Conservation (phyloP, 2,113 vertebrate genomes). For the Myodes glareolus region DNA sequence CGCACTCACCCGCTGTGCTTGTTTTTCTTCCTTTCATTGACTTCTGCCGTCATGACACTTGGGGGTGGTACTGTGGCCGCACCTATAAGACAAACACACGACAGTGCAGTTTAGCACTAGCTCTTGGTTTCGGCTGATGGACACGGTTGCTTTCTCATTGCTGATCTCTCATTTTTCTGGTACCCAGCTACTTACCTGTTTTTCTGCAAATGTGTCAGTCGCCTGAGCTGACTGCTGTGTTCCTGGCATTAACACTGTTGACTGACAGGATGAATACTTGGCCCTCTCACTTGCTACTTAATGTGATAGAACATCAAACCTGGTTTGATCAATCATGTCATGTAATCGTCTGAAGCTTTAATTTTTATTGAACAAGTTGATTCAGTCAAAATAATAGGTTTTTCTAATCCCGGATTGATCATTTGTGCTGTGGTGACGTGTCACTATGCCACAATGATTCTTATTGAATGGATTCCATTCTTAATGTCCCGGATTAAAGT, state of each 20-base stretch:
- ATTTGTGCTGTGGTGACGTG: neutral
- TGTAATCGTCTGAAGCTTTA: neutral
- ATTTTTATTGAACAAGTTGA: neutral
- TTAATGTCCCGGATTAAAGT: neutral
- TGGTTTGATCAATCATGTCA: neutral
- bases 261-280: neutral
- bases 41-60: slow-evolving; percentile 81
- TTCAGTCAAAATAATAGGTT: slow-evolving; percentile 30
- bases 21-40: slow-evolving; percentile 78
- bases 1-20: slow-evolving; percentile 74
- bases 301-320: neutral
- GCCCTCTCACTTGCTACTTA: neutral
- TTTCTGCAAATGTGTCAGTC: neutral
- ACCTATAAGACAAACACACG: slow-evolving; percentile 76
- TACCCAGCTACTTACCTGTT: neutral
- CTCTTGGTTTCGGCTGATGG: neutral
- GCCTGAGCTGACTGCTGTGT: neutral
- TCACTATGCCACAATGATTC: neutral
- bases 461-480: neutral
- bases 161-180: neutral
- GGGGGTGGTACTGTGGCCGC: slow-evolving; percentile 76
- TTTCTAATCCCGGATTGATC: neutral
- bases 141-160: neutral
- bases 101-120: neutral
- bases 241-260: neutral